Conservation (phyloP, 2,888 invertebrate genomes). For the Luperina testacea region DNA sequence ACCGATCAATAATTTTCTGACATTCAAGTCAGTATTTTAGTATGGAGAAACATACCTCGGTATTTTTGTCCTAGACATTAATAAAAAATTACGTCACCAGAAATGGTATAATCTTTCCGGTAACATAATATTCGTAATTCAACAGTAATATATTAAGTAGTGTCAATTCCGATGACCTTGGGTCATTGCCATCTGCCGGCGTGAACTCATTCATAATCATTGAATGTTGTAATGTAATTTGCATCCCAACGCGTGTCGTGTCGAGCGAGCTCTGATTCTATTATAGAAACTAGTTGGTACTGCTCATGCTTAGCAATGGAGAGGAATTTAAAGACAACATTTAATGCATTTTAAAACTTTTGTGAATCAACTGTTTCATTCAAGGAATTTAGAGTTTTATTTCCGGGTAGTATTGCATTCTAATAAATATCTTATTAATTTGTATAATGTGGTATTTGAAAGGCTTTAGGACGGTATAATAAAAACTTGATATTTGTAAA, state of each 20-base stretch:
- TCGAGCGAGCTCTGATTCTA: slow-evolving; percentile 68
- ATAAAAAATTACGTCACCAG: slow-evolving; percentile 25
- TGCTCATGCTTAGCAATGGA: slow-evolving; percentile 27
- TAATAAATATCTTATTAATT: neutral
- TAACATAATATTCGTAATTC: slow-evolving; percentile 34
- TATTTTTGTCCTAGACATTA: neutral
- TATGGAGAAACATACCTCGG: neutral
- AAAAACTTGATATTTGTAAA: slow-evolving; percentile 11
- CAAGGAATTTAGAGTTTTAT: neutral
- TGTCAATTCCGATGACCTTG: slow-evolving; percentile 73
- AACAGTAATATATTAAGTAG: slow-evolving; percentile 56
- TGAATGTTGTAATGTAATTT: slow-evolving; percentile 77
- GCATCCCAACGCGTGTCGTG: slow-evolving; percentile 74
- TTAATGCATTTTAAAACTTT: slow-evolving; percentile 36
- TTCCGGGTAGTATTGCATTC: neutral
- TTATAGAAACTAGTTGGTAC: slow-evolving; percentile 55
- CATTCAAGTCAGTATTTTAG: neutral
- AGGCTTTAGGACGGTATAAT: neutral
- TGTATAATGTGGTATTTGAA: slow-evolving; percentile 6
- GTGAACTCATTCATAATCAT: slow-evolving; percentile 76
- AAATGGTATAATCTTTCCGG: slow-evolving; percentile 24
- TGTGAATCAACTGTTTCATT: slow-evolving; percentile 6
- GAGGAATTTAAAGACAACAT: slow-evolving; percentile 41
- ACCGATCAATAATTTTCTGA: neutral
- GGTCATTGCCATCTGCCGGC: slow-evolving; percentile 70